Conservation (phyloP, 2,888 invertebrate species). For the Lissocephala sabroskyi region DNA sequence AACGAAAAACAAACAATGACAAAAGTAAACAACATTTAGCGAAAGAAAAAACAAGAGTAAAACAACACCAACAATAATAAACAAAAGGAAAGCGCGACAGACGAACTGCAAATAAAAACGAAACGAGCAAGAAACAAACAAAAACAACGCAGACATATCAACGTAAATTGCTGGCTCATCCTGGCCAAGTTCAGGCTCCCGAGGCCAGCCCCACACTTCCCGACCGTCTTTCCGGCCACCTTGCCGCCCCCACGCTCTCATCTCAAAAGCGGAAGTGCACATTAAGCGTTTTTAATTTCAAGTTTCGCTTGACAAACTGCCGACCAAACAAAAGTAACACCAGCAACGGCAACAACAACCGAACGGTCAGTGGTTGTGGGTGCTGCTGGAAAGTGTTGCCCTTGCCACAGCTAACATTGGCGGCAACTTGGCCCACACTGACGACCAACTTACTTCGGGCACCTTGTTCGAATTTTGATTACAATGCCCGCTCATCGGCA, state of each 20-base stretch:
- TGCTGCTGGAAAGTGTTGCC: slow-evolving; percentile 7
- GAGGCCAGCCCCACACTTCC: neutral
- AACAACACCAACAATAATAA: slow-evolving; percentile 36
- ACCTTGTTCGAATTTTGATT: slow-evolving; percentile 10
- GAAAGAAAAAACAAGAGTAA: slow-evolving; percentile 26
- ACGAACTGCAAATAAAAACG: neutral
- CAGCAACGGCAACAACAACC: slow-evolving; percentile 11
- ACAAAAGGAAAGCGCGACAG: slow-evolving; percentile 35
- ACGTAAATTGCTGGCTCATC: slow-evolving; percentile 36
- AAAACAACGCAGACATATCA: slow-evolving; percentile 59
- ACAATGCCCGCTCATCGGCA: slow-evolving; percentile 32
- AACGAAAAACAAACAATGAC: slow-evolving; percentile 1
- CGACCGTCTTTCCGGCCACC: slow-evolving; percentile 25
- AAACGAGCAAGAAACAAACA: slow-evolving; percentile 30
- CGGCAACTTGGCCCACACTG: neutral
- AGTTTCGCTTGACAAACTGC: slow-evolving; percentile 41
- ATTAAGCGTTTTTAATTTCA: slow-evolving; percentile 57
- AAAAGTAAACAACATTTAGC: slow-evolving; percentile 4
- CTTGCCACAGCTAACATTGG: neutral
- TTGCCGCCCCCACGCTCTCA: slow-evolving; percentile 5
- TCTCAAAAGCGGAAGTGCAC: slow-evolving; percentile 41
- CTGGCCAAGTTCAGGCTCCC: too few relatives aligned
- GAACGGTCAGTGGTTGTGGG: slow-evolving; percentile 13
- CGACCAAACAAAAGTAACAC: slow-evolving; percentile 17
- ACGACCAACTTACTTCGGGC: neutral